Evolutionary conservation across 2,888 invertebrate genomes (phyloP).

Genomic region (Monoplex corrugatus): DNA sequence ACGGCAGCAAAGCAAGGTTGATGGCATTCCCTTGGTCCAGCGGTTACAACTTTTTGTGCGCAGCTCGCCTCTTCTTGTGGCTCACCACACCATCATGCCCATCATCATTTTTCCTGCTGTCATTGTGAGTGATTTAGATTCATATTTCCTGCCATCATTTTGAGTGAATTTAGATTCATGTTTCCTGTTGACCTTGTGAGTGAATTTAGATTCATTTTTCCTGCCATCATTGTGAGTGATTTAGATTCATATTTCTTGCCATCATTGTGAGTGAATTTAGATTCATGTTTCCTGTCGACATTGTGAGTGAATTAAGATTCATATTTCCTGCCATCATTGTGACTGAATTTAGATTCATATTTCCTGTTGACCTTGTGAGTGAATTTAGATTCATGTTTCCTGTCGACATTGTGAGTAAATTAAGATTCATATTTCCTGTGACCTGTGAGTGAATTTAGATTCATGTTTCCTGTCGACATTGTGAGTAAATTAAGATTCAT

Average conservation of each 20-base stretch:
- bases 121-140: constrained; percentile 66
- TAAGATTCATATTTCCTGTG: constrained; percentile 74
- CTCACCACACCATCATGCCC: constrained; percentile 76
- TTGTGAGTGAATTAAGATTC: too few species aligned
- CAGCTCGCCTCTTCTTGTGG: constrained; percentile 64
- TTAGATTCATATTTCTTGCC: background rate
- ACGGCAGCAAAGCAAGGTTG: constrained; percentile 58
- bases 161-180: too few species aligned
- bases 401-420: too few species aligned
- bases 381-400: too few species aligned
- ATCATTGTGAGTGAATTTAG: too few species aligned
- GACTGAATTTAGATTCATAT: constrained; percentile 52
- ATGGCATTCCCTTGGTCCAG: constrained; percentile 6
- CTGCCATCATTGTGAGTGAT: constrained; percentile 73
- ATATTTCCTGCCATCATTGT: constrained; percentile 75
- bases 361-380: background rate
- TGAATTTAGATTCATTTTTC: too few species aligned
- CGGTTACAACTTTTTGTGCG: constrained; percentile 16
- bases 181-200: too few species aligned
- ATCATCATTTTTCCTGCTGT: constrained; percentile 72
- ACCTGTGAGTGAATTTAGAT: too few species aligned
- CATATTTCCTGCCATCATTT: background rate
- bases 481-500: too few species aligned
- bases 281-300: too few species aligned
- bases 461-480: too few species aligned